Evolutionary conservation across 1,140 invertebrate genomes (phyloP).

Genomic region (Littorina saxatilis): DNA sequence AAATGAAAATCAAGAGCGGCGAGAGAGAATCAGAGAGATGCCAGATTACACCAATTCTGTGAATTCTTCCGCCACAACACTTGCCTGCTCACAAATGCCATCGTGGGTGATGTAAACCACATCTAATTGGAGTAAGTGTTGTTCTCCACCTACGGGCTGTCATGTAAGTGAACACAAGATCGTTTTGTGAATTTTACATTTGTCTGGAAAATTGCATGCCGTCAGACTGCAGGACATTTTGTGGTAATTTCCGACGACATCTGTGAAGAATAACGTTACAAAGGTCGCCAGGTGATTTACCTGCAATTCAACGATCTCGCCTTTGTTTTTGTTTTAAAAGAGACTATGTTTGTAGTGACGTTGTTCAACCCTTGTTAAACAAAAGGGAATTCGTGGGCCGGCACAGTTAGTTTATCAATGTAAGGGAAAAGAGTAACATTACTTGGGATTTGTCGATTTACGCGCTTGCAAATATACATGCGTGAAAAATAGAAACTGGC

Average conservation of each 20-base stretch:
- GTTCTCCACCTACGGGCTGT: neutral
- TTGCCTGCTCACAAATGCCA: neutral
- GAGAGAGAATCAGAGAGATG: neutral
- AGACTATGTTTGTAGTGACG: too few relatives aligned
- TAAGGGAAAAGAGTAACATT: too few relatives aligned
- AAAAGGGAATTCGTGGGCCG: too few relatives aligned
- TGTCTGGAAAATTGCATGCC: neutral
- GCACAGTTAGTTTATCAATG: too few relatives aligned
- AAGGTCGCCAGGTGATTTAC: neutral
- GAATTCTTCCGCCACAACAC: neutral
- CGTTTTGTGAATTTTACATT: neutral
- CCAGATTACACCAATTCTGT: neutral
- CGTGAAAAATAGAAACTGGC: too few relatives aligned
- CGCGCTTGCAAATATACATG: too few relatives aligned
- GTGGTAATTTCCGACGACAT: neutral
- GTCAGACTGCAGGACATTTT: neutral
- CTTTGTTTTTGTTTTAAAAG: too few relatives aligned
- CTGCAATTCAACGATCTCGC: neutral
- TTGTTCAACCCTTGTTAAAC: too few relatives aligned
- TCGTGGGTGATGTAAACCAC: neutral
- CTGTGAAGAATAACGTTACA: neutral
- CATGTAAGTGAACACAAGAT: neutral
- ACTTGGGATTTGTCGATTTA: too few relatives aligned
- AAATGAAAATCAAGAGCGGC: too few relatives aligned
- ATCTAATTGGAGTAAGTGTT: slow-evolving; percentile 5